Evolutionary conservation across 2,113 vertebrate species (phyloP).

Genomic region (Quiscalus mexicanus): DNA sequence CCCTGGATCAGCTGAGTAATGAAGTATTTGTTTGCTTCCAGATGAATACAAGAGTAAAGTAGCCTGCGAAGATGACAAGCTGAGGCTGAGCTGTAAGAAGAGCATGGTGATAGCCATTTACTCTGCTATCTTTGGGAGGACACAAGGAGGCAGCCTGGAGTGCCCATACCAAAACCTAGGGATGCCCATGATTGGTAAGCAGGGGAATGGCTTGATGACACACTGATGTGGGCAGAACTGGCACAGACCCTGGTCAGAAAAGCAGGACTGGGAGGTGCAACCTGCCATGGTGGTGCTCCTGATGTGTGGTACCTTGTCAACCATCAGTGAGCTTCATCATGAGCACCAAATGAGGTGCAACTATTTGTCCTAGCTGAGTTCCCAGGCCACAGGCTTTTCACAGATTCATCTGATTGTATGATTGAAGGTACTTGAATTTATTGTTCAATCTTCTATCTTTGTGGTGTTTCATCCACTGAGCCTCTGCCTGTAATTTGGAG

Average conservation of each 20-base stretch:
- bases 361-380: background rate
- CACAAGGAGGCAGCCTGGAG: constrained; percentile 83
- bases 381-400: background rate
- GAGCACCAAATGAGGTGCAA: background rate
- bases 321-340: background rate
- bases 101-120: constrained; percentile 88
- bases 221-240: background rate
- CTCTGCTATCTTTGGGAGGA: constrained; percentile 86
- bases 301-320: background rate
- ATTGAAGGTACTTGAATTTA: background rate
- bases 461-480: background rate
- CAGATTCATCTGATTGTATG: background rate
- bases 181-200: constrained; percentile 83
- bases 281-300: background rate
- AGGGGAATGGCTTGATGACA: background rate
- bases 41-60: constrained; percentile 91
- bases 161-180: constrained; percentile 82
- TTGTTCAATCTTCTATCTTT: background rate
- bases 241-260: background rate
- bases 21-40: constrained; percentile 53
- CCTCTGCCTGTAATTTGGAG: background rate
- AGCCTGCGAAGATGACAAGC: constrained; percentile 87
- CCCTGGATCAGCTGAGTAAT: constrained; percentile 1
- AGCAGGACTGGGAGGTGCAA: background rate
- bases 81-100: constrained; percentile 87